Evolutionary conservation across 2,888 invertebrate species (phyloP).

Genomic region (Folsomia candida): DNA sequence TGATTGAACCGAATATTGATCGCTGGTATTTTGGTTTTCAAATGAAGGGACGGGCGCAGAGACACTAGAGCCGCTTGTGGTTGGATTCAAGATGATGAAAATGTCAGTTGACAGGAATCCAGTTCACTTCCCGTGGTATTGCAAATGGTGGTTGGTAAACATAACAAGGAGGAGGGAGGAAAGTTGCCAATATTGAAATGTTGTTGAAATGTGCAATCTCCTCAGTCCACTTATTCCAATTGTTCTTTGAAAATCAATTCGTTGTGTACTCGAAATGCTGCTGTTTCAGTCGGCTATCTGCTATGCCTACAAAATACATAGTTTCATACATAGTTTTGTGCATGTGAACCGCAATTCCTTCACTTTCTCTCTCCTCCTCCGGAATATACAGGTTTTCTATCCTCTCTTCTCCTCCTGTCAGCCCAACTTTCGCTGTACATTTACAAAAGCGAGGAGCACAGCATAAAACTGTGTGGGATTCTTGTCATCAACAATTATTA

Average conservation of each 20-base stretch:
- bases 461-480: too few relatives aligned
- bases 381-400: too few relatives aligned
- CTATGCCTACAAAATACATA: too few relatives aligned
- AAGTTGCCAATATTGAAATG: neutral
- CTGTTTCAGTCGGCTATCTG: too few relatives aligned
- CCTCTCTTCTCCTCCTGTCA: too few relatives aligned
- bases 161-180: neutral
- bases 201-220: too few relatives aligned
- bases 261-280: neutral
- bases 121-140: neutral
- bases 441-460: too few relatives aligned
- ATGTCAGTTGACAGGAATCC: neutral
- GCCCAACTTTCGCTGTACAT: too few relatives aligned
- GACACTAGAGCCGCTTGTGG: neutral
- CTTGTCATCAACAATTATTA: too few relatives aligned
- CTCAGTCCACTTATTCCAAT: neutral
- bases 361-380: neutral
- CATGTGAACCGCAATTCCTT: too few relatives aligned
- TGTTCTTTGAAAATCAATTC: neutral
- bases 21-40: neutral
- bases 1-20: neutral
- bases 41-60: neutral
- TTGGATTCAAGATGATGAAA: slow-evolving; percentile 3
- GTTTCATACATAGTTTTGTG: neutral
- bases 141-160: neutral